Percentiles rank a stretch among this genome's conserved stretches.
These are phyloP conservation scores for Ceyx melanurus DNA, from an alignment of 2,113 vertebrate species.

Conservation along the genomic window DNA sequence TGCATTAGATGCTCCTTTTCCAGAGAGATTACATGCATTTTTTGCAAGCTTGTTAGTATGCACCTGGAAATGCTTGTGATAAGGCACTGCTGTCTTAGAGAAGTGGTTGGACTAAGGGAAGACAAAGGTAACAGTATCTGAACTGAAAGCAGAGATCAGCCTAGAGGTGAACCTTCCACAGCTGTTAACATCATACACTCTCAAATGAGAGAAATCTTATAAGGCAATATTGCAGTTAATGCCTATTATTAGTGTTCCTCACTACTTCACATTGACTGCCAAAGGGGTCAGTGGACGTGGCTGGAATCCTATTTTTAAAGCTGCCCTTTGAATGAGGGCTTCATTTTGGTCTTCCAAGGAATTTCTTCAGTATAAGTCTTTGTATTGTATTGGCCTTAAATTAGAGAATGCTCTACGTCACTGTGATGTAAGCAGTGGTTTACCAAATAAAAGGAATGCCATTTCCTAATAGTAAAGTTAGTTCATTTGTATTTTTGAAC, in stretches of 20 bases:
- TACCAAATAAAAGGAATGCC: not conserved
- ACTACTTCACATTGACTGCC: too few species aligned
- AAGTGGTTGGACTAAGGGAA: too few species aligned
- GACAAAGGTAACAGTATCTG: too few species aligned
- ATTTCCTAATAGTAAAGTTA: not conserved
- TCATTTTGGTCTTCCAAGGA: not conserved
- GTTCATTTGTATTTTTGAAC: constrained; percentile 11
- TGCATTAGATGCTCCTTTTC: not conserved
- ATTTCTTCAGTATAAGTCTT: not conserved
- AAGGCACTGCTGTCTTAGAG: too few species aligned
- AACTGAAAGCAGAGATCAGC: too few species aligned
- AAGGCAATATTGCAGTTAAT: too few species aligned
- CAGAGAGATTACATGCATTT: not conserved
- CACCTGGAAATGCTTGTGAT: too few species aligned
- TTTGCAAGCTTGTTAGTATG: not conserved
- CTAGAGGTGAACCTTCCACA: too few species aligned
- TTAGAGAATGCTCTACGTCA: not conserved
- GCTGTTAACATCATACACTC: too few species aligned
- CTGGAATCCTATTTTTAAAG: not conserved
- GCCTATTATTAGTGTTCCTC: too few species aligned
- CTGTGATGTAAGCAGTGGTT: not conserved
- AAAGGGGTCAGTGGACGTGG: not conserved
- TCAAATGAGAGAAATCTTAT: too few species aligned
- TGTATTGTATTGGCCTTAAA: not conserved
- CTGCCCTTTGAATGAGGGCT: not conserved